Evolutionary conservation across 2,888 invertebrate genomes (phyloP), one percentile per base, ranked within the genome.

Genomic region (Agonopterix heracliana): DNA sequence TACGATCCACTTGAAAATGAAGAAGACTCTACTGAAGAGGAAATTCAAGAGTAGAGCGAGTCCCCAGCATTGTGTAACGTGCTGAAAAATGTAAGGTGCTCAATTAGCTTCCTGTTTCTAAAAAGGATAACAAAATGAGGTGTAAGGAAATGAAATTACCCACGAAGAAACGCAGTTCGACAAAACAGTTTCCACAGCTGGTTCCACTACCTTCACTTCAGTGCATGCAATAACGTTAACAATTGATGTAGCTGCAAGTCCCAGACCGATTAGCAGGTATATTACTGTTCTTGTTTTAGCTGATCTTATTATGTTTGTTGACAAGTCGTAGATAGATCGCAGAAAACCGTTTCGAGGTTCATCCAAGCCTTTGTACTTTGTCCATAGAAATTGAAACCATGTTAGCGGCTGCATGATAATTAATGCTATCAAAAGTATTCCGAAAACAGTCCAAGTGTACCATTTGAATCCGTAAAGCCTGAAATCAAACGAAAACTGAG

Each of bases 1-100:
- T 46, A 95, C 90, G 1, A 92, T 63, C 63, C 96, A 90, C 87
- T 98, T 98, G 46, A 97, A 84, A 58, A 94, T 89, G 65, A 95
- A 95, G 57, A 96, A 95, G 17, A 97, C 93, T 64, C 96, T 91
- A 47, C 97, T 91, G 78, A 97, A 98, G 7, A 96, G 84, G 63
- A 96, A 96, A 57, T 93, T 93, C 68, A 94, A 90, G 12, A 93
- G 78, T 57, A 93, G 83, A 0, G 91, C 90, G 51, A 93, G 66
- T 9, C 90, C 90, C 80, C 92, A 92, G 46, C 91, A 91, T 77
- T 94, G 92, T 1, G 95, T 93, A 66, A 95, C 93, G 73, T 95
- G 94, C 96, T 96, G 85, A 53, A 90, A 90, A 52, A 56, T 26
- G 5, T 26, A 26, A 55, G 51, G 46, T 10, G 34, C 40, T 34